Conservation (phyloP, 2,888 invertebrate species). For the Hedya salicella region DNA sequence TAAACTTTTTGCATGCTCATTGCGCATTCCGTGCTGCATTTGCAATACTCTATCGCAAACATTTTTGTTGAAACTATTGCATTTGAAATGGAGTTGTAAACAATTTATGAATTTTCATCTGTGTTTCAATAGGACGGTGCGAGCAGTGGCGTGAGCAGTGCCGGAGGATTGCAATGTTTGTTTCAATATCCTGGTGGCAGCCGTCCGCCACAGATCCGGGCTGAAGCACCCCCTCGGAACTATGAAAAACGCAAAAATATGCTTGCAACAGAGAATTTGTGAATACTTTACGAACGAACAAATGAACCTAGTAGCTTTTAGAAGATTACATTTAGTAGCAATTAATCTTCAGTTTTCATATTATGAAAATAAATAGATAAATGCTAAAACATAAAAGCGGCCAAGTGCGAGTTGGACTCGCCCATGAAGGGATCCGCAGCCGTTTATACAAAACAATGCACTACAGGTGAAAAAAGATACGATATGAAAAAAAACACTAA, state of each 20-base stretch:
- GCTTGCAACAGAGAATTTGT: neutral
- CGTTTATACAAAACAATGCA: no score
- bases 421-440: no score
- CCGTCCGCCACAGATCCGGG: constrained; percentile 58
- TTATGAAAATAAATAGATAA: no score
- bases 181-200: constrained; percentile 76
- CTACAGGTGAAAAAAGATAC: no score
- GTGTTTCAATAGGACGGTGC: constrained; percentile 18
- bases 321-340: no score
- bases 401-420: no score
- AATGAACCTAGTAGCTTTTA: no score
- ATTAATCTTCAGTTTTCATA: no score
- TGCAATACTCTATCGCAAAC: constrained; percentile 10
- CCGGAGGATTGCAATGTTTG: constrained; percentile 75
- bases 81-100: constrained; percentile 31
- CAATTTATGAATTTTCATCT: constrained; percentile 38
- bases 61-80: constrained; percentile 26
- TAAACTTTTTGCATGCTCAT: neutral
- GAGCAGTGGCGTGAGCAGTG: constrained; percentile 49
- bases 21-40: constrained; percentile 10
- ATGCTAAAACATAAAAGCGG: no score
- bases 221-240: neutral
- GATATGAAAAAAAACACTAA: no score
- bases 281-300: neutral
- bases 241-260: constrained; percentile 8